These are phyloP conservation scores for Rousettus madagascariensis DNA, from an alignment of 2,797 vertebrate species.

Conservation along the genomic window DNA sequence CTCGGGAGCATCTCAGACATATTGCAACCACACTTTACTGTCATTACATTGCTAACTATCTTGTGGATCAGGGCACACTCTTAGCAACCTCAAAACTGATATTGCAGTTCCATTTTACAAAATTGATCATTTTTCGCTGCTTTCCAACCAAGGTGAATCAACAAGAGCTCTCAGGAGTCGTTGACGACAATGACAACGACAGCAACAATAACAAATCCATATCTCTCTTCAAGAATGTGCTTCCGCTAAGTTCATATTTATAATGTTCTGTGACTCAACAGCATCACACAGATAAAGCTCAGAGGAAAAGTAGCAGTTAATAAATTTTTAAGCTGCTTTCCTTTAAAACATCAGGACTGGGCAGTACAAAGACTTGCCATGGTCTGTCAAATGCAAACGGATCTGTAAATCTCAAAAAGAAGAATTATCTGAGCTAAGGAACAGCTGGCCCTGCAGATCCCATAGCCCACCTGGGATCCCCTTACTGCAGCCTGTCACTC, in stretches of 20 bases:
- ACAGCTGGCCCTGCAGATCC: slow-evolving; percentile 83
- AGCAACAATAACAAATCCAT: not conserved
- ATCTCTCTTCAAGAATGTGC: slow-evolving; percentile 53
- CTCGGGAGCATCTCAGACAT: not conserved
- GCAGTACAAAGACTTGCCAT: slow-evolving; percentile 78
- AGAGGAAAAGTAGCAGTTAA: slow-evolving; percentile 81
- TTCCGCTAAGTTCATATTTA: slow-evolving; percentile 76
- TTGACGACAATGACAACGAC: not conserved
- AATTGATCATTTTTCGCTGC: slow-evolving; percentile 38
- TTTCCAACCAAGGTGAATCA: slow-evolving; percentile 56
- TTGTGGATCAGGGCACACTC: not conserved
- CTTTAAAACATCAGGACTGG: slow-evolving; percentile 77
- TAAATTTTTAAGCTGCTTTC: slow-evolving; percentile 82
- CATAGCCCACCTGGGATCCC: slow-evolving; percentile 81
- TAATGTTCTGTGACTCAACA: slow-evolving; percentile 68
- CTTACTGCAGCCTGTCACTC: slow-evolving; percentile 78
- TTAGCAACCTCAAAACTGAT: slow-evolving; percentile 53
- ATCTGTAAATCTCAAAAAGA: slow-evolving; percentile 80
- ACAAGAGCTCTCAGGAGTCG: slow-evolving; percentile 61
- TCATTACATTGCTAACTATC: not conserved
- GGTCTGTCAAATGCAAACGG: slow-evolving; percentile 79
- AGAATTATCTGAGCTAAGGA: slow-evolving; percentile 77
- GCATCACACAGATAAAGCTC: slow-evolving; percentile 80
- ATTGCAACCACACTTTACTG: rapidly evolving
- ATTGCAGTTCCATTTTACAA: not conserved